phyloP scores from a whole-genome alignment of 2,888 invertebrate genomes.

The Nemurella pictetii region DNA sequence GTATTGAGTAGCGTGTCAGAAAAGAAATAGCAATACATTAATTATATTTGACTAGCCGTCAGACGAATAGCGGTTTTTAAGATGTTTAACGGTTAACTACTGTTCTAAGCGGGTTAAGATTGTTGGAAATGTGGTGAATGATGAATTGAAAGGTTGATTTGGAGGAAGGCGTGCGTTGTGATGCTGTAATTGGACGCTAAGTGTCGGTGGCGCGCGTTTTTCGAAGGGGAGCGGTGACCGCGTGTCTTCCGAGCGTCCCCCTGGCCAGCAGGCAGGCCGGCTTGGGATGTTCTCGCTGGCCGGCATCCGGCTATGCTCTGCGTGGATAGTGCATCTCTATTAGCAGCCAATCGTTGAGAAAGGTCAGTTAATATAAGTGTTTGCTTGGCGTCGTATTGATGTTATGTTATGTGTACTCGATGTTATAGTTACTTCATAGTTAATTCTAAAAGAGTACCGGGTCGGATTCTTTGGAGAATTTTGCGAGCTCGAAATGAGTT shows the following conservation, averaged over 20 bases:
- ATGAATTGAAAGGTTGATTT: not conserved
- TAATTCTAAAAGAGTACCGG: not conserved
- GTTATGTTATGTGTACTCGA: too few species aligned
- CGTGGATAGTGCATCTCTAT: not conserved
- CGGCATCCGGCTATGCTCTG: not conserved
- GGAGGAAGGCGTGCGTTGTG: not conserved
- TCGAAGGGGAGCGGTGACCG: too few species aligned
- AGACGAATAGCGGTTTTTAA: not conserved
- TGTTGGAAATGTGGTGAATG: not conserved
- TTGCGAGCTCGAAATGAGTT: not conserved
- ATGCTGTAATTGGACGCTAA: not conserved
- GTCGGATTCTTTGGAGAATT: not conserved
- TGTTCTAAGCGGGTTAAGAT: not conserved
- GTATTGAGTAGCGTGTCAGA: too few species aligned
- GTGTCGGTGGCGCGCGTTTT: not conserved
- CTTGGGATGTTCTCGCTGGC: not conserved
- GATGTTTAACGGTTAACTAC: not conserved
- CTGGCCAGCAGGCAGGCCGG: not conserved
- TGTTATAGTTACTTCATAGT: too few species aligned
- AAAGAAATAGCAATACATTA: too few species aligned
- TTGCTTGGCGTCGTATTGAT: not conserved
- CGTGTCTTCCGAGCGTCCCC: not conserved
- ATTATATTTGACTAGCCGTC: too few species aligned
- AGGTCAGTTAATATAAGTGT: not conserved
- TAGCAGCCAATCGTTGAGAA: not conserved